These are phyloP conservation scores for Phyllopteryx taeniolatus DNA, from an alignment of 2,113 vertebrate species.

Conservation along the genomic window DNA sequence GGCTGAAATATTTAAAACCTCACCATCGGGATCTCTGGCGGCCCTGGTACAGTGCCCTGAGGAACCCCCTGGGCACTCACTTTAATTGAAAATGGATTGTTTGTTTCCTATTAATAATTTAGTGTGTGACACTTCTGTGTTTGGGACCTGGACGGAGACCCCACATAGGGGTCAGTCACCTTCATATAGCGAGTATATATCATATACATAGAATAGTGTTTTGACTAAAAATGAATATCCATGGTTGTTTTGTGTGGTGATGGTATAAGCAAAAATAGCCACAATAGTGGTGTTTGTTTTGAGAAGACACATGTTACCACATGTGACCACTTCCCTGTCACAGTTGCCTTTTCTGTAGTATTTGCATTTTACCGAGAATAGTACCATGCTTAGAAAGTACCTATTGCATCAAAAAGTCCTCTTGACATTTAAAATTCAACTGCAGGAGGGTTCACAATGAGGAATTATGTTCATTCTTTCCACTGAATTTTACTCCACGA, in stretches of 20 bases:
- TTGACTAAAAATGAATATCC: not conserved
- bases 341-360: not conserved
- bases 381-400: not conserved
- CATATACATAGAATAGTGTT: not conserved
- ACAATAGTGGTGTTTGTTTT: constrained; percentile 53
- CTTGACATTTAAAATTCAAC: not conserved
- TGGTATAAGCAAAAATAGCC: constrained; percentile 12
- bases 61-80: constrained; percentile 9
- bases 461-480: not conserved
- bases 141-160: constrained; percentile 1
- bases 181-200: constrained; percentile 8
- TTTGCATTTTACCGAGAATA: constrained; percentile 8
- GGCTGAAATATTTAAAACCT: too few species aligned
- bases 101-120: constrained; percentile 46
- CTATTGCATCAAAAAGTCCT: not conserved
- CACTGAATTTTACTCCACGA: constrained; percentile 3
- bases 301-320: constrained; percentile 21
- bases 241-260: constrained; percentile 12
- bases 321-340: not conserved
- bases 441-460: not conserved
- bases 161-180: constrained; percentile 16
- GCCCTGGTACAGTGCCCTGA: not conserved
- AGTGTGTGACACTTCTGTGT: constrained; percentile 23
- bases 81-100: constrained; percentile 46
- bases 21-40: not conserved